Evolutionary conservation across 1,140 invertebrate species (phyloP).

Genomic region (Bombus affinis): DNA sequence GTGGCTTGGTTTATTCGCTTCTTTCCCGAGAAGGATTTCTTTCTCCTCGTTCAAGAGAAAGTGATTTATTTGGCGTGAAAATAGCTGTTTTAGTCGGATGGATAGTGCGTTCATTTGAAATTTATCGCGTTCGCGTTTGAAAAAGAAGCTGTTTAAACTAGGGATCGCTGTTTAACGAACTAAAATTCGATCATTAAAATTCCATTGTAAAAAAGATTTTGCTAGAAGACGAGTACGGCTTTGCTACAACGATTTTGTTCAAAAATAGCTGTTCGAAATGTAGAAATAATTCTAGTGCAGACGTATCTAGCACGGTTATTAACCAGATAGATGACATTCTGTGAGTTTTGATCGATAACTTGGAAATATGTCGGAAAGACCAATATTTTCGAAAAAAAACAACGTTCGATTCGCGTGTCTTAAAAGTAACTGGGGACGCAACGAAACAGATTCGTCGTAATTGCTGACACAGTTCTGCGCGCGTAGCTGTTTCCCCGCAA

Average conservation of each 20-base stretch:
- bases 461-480: background rate
- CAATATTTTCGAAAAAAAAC: background rate
- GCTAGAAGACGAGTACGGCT: no score
- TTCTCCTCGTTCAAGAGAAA: background rate
- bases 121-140: background rate
- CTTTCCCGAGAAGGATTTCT: background rate
- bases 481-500: background rate
- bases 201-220: no score
- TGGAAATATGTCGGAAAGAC: background rate
- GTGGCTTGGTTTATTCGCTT: background rate
- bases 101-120: background rate
- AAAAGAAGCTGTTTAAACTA: no score
- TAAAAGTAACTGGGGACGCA: no score
- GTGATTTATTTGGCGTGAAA: slow-evolving; percentile 1
- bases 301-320: background rate
- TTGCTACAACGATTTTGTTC: no score
- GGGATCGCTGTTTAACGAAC: no score
- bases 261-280: no score
- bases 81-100: background rate
- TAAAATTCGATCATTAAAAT: no score
- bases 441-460: background rate
- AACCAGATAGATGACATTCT: background rate
- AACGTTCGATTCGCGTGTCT: no score
- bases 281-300: no score
- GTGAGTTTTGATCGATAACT: background rate